Conservation (phyloP, 2,888 invertebrate genomes). For the Bellardia pandia region DNA sequence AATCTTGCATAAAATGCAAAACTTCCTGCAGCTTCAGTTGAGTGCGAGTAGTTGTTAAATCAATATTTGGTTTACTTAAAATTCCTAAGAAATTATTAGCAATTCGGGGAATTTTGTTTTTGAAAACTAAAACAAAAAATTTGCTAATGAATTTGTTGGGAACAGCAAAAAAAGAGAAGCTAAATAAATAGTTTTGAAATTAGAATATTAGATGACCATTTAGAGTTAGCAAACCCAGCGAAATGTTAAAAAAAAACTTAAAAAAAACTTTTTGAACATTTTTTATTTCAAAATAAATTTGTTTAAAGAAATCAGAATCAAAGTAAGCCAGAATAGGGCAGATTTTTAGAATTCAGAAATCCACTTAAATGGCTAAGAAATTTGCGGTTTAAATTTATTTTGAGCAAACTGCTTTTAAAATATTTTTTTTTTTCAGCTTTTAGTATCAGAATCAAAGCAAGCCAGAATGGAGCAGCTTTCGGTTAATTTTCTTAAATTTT, state of each 20-base stretch:
- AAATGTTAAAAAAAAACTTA: not conserved
- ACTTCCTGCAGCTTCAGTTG: constrained; percentile 12
- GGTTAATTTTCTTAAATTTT: too few relatives aligned
- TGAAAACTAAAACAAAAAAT: not conserved
- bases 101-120: constrained; percentile 49
- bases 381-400: too few relatives aligned
- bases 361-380: too few relatives aligned
- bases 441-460: too few relatives aligned
- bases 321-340: too few relatives aligned
- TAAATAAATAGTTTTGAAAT: constrained; percentile 35
- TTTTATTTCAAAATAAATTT: too few relatives aligned
- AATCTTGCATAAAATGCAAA: constrained; percentile 58
- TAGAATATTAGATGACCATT: constrained; percentile 19
- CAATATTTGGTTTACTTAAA: constrained; percentile 57
- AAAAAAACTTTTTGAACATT: too few relatives aligned
- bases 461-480: too few relatives aligned
- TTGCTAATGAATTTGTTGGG: constrained; percentile 32
- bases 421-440: too few relatives aligned
- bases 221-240: constrained; percentile 25
- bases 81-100: constrained; percentile 54
- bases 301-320: not conserved
- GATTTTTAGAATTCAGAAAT: too few relatives aligned
- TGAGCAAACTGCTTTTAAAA: too few relatives aligned
- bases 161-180: not conserved
- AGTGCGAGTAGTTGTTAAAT: constrained; percentile 39